A percentile compares a stretch with the other conserved stretches of the same genome.
Conservation (phyloP, 1,140 invertebrate genomes). For the Penaeus chinensis region DNA sequence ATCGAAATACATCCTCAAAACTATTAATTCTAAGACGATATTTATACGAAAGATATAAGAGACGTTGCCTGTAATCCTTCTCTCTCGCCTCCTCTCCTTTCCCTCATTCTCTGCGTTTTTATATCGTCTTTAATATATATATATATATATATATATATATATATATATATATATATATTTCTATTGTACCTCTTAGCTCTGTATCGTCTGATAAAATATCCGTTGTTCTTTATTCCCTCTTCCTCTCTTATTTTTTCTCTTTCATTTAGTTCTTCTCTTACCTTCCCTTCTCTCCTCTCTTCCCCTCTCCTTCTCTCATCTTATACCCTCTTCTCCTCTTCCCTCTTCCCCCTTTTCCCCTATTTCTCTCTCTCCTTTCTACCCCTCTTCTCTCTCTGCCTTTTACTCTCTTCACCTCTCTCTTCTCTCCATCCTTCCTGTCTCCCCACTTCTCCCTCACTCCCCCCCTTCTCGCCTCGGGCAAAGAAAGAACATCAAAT, state of each 20-base stretch:
- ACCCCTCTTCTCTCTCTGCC: not conserved
- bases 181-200: no score
- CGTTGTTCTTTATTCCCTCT: not conserved
- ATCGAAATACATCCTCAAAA: no score
- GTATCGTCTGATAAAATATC: no score
- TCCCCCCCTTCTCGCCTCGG: not conserved
- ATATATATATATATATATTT: no score
- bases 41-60: no score
- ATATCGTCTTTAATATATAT: no score
- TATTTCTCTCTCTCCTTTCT: not conserved
- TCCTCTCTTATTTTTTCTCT: not conserved
- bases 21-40: no score
- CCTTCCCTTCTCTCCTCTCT: not conserved
- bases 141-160: no score
- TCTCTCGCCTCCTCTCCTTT: not conserved
- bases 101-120: no score
- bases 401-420: not conserved
- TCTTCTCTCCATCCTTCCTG: not conserved
- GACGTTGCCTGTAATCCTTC: not conserved
- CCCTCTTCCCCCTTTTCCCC: not conserved
- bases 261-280: not conserved
- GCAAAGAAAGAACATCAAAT: constrained; percentile 1
- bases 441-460: not conserved
- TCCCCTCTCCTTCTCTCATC: not conserved
- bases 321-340: not conserved